Conservation (phyloP, 30 jellyfish, hydroid and myxozoan genomes). For the Clytia hemisphaerica region DNA sequence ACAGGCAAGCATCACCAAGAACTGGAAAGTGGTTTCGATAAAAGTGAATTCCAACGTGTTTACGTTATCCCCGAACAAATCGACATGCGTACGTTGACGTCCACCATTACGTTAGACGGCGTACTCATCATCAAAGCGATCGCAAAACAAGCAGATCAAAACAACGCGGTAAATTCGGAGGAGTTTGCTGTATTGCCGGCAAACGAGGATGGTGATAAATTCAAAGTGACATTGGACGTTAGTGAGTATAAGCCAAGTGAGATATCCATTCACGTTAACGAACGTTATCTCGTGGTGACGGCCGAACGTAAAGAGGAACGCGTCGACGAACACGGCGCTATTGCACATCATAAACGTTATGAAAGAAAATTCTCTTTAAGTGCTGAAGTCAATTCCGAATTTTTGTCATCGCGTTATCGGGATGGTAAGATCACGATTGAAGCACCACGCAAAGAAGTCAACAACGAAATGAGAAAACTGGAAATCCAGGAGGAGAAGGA, state of each 20-base stretch:
- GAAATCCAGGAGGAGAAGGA: constrained; percentile 9
- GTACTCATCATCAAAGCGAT: constrained; percentile 16
- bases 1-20: constrained; percentile 56
- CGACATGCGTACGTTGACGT: constrained; percentile 32
- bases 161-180: not conserved
- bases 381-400: constrained; percentile 17
- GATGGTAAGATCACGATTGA: constrained; percentile 39
- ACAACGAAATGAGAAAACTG: not conserved
- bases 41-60: constrained; percentile 44
- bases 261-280: constrained; percentile 49
- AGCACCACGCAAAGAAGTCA: constrained; percentile 33
- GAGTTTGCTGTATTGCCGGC: not conserved
- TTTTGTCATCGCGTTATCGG: constrained; percentile 24
- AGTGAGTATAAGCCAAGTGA: constrained; percentile 49
- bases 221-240: constrained; percentile 25
- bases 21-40: constrained; percentile 49
- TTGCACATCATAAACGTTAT: constrained; percentile 40
- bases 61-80: constrained; percentile 46
- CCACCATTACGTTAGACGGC: constrained; percentile 45
- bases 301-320: constrained; percentile 39
- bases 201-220: constrained; percentile 7
- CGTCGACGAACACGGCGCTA: constrained; percentile 28
- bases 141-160: not conserved
- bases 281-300: constrained; percentile 13
- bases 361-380: constrained; percentile 34